Evolutionary conservation across 2,888 invertebrate species (phyloP).

Genomic region (Luperina testacea): DNA sequence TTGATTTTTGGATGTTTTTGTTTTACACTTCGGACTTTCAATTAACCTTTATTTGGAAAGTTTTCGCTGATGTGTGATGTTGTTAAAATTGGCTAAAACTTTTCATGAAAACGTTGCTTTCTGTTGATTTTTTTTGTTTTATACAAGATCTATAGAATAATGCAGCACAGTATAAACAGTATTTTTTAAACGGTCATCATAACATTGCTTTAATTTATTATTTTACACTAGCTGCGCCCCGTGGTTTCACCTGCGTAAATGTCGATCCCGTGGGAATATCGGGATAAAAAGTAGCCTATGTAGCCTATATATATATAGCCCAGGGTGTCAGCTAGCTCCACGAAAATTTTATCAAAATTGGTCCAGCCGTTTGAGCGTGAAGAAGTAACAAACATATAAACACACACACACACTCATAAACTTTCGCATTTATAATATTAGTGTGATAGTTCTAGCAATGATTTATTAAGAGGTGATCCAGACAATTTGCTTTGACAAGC

Average conservation of each 20-base stretch:
- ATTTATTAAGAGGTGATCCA: not conserved
- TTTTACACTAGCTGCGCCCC: not conserved
- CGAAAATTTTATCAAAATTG: no score
- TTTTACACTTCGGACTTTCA: slow-evolving; percentile 23
- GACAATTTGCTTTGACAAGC: slow-evolving; percentile 8
- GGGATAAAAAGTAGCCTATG: no score
- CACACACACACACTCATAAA: no score
- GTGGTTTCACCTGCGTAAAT: no score
- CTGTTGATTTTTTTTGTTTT: not conserved
- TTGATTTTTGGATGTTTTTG: slow-evolving; percentile 47
- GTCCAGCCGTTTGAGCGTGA: no score
- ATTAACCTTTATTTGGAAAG: slow-evolving; percentile 29
- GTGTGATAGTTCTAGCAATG: not conserved
- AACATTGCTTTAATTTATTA: not conserved
- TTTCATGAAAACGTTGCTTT: slow-evolving; percentile 8
- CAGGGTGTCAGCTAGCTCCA: no score
- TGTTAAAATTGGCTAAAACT: slow-evolving; percentile 27
- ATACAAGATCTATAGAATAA: not conserved
- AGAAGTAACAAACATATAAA: no score
- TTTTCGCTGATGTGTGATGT: slow-evolving; percentile 12
- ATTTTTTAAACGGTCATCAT: not conserved
- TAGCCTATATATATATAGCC: no score
- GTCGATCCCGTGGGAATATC: no score
- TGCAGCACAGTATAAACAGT: not conserved
- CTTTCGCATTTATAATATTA: no score